Percentiles rank a stretch among this genome's conserved stretches.
Conservation (phyloP, 2,113 vertebrate species). For the Otis tarda region DNA sequence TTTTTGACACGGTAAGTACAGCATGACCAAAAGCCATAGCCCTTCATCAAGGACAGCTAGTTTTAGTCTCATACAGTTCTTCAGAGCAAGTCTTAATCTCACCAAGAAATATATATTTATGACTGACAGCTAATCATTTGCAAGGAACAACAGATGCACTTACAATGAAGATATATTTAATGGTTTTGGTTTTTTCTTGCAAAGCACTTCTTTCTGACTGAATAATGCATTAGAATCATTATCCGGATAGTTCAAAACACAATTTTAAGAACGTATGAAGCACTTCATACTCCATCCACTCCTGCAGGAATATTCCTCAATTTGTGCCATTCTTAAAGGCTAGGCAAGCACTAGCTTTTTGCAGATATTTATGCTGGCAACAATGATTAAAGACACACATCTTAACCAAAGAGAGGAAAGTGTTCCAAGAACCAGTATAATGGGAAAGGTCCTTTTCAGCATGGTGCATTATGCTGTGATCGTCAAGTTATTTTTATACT, state of each 20-base stretch:
- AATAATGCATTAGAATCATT: slow-evolving; percentile 60
- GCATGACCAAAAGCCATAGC: background rate
- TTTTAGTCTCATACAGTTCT: background rate
- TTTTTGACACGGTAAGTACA: background rate
- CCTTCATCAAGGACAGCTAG: background rate
- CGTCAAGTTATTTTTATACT: background rate
- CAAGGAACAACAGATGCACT: slow-evolving; percentile 46
- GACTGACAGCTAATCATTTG: slow-evolving; percentile 39
- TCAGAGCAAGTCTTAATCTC: slow-evolving; percentile 30
- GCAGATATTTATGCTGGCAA: background rate
- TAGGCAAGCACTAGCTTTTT: background rate
- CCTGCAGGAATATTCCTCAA: background rate
- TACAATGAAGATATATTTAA: slow-evolving; percentile 37
- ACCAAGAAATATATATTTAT: slow-evolving; percentile 26
- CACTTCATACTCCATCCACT: background rate
- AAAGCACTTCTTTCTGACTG: slow-evolving; percentile 47
- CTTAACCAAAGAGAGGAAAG: background rate
- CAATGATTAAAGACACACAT: background rate
- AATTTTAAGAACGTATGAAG: slow-evolving; percentile 32
- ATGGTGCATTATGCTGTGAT: no score
- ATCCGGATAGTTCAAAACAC: slow-evolving; percentile 41
- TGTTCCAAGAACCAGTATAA: background rate
- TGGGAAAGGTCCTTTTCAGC: background rate
- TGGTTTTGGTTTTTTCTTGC: background rate
- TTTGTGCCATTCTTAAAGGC: background rate